phyloP scores from a whole-genome alignment of 2,113 vertebrate genomes.

The Scophthalmus maximus region DNA sequence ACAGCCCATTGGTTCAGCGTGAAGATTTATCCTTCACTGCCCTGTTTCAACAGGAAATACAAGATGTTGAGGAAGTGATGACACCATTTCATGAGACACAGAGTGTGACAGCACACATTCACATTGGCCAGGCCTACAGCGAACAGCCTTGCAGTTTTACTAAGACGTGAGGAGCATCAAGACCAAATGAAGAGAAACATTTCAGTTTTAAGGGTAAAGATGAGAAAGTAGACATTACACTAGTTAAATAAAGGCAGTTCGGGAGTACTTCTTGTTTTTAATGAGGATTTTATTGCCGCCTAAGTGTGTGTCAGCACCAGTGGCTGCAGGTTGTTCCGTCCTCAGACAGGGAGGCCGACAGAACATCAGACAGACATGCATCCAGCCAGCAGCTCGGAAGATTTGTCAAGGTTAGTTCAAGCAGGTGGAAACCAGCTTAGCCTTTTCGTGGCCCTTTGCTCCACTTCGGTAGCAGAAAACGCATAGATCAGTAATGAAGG shows the following conservation, averaged over 20 bases:
- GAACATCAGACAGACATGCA: conserved; percentile 22
- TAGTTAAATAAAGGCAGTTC: not conserved
- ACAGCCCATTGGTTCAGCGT: conserved; percentile 5
- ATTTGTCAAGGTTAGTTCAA: conserved; percentile 50
- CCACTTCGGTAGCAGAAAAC: conserved; percentile 17
- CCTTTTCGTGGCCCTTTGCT: not conserved
- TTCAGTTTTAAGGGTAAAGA: not conserved
- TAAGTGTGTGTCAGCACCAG: conserved; percentile 23
- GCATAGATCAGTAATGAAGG: conserved; percentile 49
- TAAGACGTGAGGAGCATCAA: not conserved
- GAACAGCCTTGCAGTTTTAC: not conserved
- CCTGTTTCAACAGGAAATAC: conserved; percentile 21
- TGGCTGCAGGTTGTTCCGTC: conserved; percentile 20
- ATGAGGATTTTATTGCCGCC: conserved; percentile 27
- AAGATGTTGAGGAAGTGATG: conserved; percentile 26
- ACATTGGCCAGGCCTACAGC: not conserved
- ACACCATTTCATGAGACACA: not conserved
- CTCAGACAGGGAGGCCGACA: not conserved
- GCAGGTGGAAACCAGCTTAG: conserved; percentile 39
- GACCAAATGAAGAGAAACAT: not conserved
- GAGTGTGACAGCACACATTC: not conserved
- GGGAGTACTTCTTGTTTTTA: not conserved
- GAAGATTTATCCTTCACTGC: not conserved
- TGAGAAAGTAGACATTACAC: not conserved
- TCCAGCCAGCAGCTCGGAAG: conserved; percentile 10